phyloP scores from a whole-genome alignment of 2,888 invertebrate genomes.

The Zelleria hepariella region DNA sequence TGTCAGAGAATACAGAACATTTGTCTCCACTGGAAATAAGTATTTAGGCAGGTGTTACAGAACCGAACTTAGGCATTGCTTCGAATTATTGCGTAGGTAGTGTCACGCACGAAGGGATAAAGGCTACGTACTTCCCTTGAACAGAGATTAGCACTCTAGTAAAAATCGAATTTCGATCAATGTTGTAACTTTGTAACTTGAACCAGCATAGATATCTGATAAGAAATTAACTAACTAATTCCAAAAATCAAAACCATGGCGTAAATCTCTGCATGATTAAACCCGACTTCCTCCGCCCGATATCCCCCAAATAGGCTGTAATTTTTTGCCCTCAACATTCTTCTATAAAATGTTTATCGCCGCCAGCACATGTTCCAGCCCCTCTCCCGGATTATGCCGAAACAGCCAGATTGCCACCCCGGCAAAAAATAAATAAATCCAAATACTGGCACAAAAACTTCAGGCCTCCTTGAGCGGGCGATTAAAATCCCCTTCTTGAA shows the following conservation, averaged over 20 bases:
- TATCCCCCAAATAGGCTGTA: conserved; percentile 45
- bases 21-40: too few species aligned
- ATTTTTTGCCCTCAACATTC: conserved; percentile 67
- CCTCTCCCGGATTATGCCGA: conserved; percentile 60
- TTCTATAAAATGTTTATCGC: conserved; percentile 71
- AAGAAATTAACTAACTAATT: neutral
- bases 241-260: neutral
- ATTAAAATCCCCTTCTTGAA: conserved; percentile 58
- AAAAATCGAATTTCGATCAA: too few species aligned
- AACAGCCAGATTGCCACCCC: conserved; percentile 71
- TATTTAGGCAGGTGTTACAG: too few species aligned
- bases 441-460: conserved; percentile 52
- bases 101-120: too few species aligned
- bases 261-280: neutral
- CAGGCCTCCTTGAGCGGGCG: conserved; percentile 53
- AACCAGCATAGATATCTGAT: too few species aligned
- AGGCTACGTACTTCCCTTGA: too few species aligned
- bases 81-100: too few species aligned
- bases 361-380: conserved; percentile 56
- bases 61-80: too few species aligned
- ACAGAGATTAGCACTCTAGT: too few species aligned
- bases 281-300: conserved; percentile 51
- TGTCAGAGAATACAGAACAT: too few species aligned
- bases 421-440: conserved; percentile 71
- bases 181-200: too few species aligned